These are phyloP conservation scores for Pararge aegeria DNA, from an alignment of 1,140 invertebrate species.

Conservation along the genomic window DNA sequence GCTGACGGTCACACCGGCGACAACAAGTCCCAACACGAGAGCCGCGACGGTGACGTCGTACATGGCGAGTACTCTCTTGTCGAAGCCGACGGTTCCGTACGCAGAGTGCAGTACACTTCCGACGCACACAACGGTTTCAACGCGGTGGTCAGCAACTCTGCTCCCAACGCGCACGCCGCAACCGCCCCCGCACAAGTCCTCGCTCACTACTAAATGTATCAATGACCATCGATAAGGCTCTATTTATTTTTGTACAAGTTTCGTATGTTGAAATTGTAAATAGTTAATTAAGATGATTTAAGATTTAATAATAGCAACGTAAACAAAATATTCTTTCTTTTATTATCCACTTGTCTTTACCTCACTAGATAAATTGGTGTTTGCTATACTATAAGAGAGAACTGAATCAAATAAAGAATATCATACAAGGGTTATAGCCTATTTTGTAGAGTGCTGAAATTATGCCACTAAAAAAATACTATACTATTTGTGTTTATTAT, in stretches of 20 bases:
- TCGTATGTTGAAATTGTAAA: background rate
- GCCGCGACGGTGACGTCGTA: slow-evolving; percentile 73
- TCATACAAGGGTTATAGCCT: no score
- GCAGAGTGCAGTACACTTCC: slow-evolving; percentile 78
- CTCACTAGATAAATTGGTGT: no score
- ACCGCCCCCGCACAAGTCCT: background rate
- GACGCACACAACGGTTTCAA: slow-evolving; percentile 80
- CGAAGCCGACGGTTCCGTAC: slow-evolving; percentile 78
- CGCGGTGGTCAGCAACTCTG: slow-evolving; percentile 79
- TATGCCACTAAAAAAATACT: no score
- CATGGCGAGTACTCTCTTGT: slow-evolving; percentile 78
- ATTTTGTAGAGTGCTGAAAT: no score
- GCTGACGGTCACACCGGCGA: slow-evolving; percentile 39
- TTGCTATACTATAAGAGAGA: no score
- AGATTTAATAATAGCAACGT: no score
- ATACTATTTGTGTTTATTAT: no score
- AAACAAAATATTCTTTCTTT: no score
- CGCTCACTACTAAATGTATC: background rate
- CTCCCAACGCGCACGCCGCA: slow-evolving; percentile 36
- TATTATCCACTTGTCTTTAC: no score
- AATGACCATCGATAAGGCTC: no score
- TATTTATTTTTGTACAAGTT: background rate
- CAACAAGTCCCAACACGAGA: slow-evolving; percentile 44
- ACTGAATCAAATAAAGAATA: no score
- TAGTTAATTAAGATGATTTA: background rate